phyloP scores from a whole-genome alignment of 2,797 vertebrate species.

The Sebastes hubbsi region DNA sequence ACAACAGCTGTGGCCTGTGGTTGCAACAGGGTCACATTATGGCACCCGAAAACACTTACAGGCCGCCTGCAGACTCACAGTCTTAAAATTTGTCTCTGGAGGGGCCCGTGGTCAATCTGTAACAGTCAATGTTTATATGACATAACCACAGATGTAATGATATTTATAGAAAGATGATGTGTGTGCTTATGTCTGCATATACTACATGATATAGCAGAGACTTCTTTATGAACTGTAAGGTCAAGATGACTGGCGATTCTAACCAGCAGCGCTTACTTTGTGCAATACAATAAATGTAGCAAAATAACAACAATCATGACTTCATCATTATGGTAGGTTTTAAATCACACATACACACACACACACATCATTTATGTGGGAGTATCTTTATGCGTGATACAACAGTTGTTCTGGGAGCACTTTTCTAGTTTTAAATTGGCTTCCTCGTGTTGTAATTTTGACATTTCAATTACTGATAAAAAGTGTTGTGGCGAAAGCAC shows the following conservation, averaged over 20 bases:
- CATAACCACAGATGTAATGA: not conserved
- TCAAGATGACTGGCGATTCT: not conserved
- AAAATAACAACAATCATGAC: not conserved
- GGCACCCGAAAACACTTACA: not conserved
- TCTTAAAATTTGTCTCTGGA: not conserved
- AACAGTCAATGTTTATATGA: constrained; percentile 6
- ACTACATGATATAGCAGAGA: not conserved
- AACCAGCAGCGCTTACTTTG: not conserved
- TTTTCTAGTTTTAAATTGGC: not conserved
- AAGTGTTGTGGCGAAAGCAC: not conserved
- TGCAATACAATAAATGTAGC: not conserved
- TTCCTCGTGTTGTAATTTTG: not conserved
- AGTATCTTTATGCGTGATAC: not conserved
- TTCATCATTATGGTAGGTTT: not conserved
- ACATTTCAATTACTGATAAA: constrained; percentile 5
- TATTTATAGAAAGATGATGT: not conserved
- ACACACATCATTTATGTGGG: not conserved
- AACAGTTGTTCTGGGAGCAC: not conserved
- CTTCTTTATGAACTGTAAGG: not conserved
- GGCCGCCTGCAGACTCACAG: not conserved
- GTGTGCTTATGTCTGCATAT: not conserved
- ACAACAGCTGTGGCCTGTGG: constrained; percentile 15
- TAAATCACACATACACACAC: not conserved
- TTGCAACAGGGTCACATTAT: not conserved
- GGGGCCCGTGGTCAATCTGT: not conserved